Evolutionary conservation across 2,797 vertebrate species (phyloP).

Genomic region (Bradypus variegatus): DNA sequence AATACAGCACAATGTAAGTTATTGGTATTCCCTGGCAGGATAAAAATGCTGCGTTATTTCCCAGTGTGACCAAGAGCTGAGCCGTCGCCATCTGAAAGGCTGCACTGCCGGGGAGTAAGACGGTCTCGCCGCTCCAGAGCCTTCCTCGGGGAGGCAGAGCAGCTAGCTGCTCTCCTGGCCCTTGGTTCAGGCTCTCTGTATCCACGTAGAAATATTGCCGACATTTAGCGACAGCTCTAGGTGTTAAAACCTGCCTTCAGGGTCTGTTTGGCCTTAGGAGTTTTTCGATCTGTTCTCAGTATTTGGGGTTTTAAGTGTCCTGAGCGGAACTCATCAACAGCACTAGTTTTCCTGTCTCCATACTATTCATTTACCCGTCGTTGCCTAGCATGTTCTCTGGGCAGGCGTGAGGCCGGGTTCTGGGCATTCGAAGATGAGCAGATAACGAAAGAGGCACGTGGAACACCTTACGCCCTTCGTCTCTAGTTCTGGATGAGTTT

Average conservation of each 20-base stretch:
- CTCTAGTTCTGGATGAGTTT: neutral
- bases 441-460: neutral
- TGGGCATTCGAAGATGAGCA: too few species aligned
- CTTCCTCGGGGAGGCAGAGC: rapidly evolving
- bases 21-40: rapidly evolving
- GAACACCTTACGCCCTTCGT: neutral
- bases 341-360: rapidly evolving
- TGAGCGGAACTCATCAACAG: neutral
- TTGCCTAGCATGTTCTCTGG: neutral
- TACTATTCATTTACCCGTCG: rapidly evolving
- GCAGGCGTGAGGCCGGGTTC: rapidly evolving
- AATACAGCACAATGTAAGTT: rapidly evolving
- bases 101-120: rapidly evolving
- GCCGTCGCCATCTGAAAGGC: neutral
- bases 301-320: rapidly evolving
- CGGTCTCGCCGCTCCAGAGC: too few species aligned
- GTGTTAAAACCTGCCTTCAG: too few species aligned
- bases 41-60: neutral
- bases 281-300: neutral
- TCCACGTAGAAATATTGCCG: rapidly evolving
- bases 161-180: too few species aligned
- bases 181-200: neutral
- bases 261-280: neutral
- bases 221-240: rapidly evolving
- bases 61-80: too few species aligned